Evolutionary conservation across 2,797 vertebrate species (phyloP).

Genomic region (Smutsia temminckii): DNA sequence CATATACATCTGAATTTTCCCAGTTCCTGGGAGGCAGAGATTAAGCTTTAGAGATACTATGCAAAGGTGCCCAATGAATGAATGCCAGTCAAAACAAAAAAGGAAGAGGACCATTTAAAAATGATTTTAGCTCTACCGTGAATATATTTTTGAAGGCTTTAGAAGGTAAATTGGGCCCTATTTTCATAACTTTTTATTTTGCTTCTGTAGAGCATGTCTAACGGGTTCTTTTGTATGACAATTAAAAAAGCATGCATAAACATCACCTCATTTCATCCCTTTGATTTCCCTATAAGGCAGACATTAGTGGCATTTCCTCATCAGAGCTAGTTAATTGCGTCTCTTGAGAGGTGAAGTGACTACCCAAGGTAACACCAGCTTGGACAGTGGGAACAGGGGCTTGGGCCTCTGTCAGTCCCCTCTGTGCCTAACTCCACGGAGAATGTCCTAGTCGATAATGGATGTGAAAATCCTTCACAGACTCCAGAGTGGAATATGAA

Average conservation of each 20-base stretch:
- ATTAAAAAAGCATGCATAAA: not conserved
- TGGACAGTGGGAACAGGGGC: not conserved
- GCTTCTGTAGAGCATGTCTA: not conserved
- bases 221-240: not conserved
- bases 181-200: conserved; percentile 8
- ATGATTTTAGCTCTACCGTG: not conserved
- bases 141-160: not conserved
- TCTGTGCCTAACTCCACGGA: not conserved
- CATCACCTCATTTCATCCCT: not conserved
- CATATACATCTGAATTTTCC: not conserved
- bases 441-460: conserved; percentile 48
- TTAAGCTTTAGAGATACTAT: not conserved
- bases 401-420: not conserved
- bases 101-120: not conserved
- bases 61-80: not conserved
- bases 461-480: conserved; percentile 56
- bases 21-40: not conserved
- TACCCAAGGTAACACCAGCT: too few species aligned
- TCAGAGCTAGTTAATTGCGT: not conserved
- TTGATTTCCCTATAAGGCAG: not conserved
- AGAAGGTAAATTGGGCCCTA: not conserved
- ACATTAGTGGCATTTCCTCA: not conserved
- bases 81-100: not conserved
- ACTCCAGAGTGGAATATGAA: conserved; percentile 67
- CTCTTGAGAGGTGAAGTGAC: not conserved